A percentile compares a stretch with the other conserved stretches of the same genome.
phyloP scores from a whole-genome alignment of 2,888 invertebrate genomes.

The Pollenia labialis region DNA sequence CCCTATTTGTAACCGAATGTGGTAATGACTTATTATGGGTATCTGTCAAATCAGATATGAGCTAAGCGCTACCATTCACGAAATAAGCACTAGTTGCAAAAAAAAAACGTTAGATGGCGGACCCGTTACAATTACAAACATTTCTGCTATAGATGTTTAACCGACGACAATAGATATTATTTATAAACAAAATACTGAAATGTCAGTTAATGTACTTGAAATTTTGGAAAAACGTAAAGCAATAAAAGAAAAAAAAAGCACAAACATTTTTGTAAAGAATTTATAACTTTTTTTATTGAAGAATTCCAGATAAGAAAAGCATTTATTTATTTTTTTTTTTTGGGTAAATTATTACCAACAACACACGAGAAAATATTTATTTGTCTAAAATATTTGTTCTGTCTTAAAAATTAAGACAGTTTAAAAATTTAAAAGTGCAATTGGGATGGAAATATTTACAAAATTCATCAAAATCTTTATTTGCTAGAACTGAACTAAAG shows the following conservation, averaged over 20 bases:
- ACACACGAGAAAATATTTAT: background rate
- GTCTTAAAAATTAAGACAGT: background rate
- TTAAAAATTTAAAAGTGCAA: background rate
- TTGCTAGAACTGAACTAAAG: no score
- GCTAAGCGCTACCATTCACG: no score
- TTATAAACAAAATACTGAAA: no score
- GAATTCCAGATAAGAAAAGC: conserved; percentile 64
- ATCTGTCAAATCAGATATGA: no score
- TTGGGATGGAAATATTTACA: no score
- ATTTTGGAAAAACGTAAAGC: no score
- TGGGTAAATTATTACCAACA: conserved; percentile 22
- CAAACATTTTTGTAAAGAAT: conserved; percentile 53
- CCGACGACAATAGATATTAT: background rate
- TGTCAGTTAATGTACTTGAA: no score
- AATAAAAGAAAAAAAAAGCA: background rate
- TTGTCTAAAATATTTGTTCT: background rate
- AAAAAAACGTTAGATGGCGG: no score
- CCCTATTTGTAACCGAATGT: no score
- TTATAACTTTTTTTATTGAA: conserved; percentile 57
- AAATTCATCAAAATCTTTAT: no score
- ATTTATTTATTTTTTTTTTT: background rate
- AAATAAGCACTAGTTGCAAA: no score
- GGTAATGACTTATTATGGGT: no score
- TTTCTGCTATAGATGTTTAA: conserved; percentile 28
- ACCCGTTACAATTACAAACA: conserved; percentile 5